Conservation (phyloP, 2,888 invertebrate species). For the Ochropleura leucogaster region DNA sequence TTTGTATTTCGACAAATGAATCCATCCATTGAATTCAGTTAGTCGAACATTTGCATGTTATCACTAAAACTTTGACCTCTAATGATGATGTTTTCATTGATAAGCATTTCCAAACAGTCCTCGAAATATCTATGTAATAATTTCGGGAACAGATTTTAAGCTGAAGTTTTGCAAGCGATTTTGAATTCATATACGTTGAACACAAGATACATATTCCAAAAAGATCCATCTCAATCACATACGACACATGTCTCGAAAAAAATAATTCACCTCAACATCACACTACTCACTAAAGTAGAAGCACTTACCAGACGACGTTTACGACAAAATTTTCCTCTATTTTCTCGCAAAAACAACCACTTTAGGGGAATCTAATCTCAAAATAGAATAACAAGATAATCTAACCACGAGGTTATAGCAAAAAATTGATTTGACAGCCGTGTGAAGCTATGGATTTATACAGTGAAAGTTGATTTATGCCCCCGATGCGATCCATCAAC, state of each 20-base stretch:
- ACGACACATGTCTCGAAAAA: background rate
- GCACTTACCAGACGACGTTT: conserved; percentile 27
- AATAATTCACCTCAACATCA: conserved; percentile 14
- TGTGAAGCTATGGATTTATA: conserved; percentile 73
- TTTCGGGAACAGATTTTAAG: background rate
- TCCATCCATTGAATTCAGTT: conserved; percentile 4
- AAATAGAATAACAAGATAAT: conserved; percentile 67
- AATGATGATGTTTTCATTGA: background rate
- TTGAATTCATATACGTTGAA: background rate
- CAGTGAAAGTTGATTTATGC: conserved; percentile 75
- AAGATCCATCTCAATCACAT: conserved; percentile 4
- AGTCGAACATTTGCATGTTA: background rate
- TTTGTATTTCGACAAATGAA: conserved; percentile 31
- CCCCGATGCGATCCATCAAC: conserved; percentile 74
- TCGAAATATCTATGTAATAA: background rate
- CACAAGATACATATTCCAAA: background rate
- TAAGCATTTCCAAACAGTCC: background rate
- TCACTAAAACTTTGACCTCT: background rate
- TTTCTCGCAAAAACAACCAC: conserved; percentile 52
- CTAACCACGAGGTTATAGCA: conserved; percentile 64
- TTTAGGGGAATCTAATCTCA: conserved; percentile 52
- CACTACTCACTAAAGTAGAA: conserved; percentile 10
- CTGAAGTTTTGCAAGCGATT: background rate
- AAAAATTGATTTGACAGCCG: conserved; percentile 68
- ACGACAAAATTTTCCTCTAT: conserved; percentile 32